Conservation (phyloP, 1,140 invertebrate genomes). For the Hycleus phaleratus region DNA sequence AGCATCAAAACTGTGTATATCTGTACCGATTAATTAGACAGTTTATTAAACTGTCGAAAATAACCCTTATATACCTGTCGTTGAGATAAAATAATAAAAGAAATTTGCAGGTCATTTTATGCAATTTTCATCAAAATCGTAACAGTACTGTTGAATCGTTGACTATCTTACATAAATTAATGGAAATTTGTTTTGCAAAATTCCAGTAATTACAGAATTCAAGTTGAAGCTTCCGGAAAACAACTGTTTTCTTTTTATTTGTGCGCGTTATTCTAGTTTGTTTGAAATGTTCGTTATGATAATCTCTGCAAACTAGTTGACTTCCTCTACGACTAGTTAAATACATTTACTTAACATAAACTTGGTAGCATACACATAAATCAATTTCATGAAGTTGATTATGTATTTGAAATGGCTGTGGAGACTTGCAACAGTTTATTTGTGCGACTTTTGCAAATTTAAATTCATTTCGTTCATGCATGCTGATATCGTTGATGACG, state of each 20-base stretch:
- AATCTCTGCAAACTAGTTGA: too few species aligned
- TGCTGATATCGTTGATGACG: too few species aligned
- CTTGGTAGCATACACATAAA: constrained; percentile 4
- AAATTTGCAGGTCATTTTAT: constrained; percentile 35
- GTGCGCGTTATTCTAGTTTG: too few species aligned
- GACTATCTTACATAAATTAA: too few species aligned
- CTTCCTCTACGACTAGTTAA: too few species aligned
- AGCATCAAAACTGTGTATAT: constrained; percentile 1
- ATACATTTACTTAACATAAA: background rate
- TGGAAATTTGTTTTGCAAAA: too few species aligned
- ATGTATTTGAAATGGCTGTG: background rate
- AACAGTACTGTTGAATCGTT: constrained; percentile 14
- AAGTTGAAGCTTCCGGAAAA: too few species aligned
- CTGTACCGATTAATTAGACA: constrained; percentile 17
- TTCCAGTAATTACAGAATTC: too few species aligned
- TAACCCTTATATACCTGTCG: constrained; percentile 19
- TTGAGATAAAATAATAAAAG: constrained; percentile 35
- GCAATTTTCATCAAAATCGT: constrained; percentile 32
- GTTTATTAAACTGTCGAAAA: constrained; percentile 31
- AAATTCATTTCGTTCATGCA: too few species aligned
- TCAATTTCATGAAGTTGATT: constrained; percentile 11
- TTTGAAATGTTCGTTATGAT: too few species aligned
- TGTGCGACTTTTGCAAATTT: background rate
- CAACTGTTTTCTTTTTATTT: too few species aligned
- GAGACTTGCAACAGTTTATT: constrained; percentile 4